Base-by-base conservation (phyloP, 1,140 invertebrate genomes). In the Nylanderia fulva region DNA sequence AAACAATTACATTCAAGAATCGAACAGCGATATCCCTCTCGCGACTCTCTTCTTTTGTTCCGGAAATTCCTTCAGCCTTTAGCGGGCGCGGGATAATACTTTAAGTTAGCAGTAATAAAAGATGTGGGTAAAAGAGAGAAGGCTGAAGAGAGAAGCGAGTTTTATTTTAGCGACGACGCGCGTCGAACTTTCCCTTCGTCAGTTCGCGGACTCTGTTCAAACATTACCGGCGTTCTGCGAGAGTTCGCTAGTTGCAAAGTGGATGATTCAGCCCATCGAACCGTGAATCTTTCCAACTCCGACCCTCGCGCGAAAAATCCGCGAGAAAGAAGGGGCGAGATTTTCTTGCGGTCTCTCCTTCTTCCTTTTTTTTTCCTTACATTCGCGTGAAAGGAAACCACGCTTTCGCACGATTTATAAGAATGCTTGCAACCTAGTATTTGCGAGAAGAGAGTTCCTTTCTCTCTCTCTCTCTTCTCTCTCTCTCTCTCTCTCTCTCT, bases 221-320 rank as follows among this genome's bases (percentile, higher is more conserved):
- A 75, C 72, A 75, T 75, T 75, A 42, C 72, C 56, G 54, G 21
- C 72, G 72, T 75, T 56, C 54, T 60, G 54, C 36, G 61, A 42
- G 72, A 72, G 69, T 75, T 75, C 72, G 54, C 54, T 39, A 75
- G 48, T 72, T 52, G 72, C 54, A 75, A 75, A 75, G 72, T 61
- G 72, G 72, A 75, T 75, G 72, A 75, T 75, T 75, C 72, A 56
- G 72, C 56, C 24, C 72, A 61, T 75, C 72, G 72, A 75, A 75
- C 72, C 72, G 72, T 61, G 72, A 75, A 75, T 61, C 72, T 42
- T 21, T 24, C 18, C 7, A 36, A 18, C 54, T 36, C 15, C 1
- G 3, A 3, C 15, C 15, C 9, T 9, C 33, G 0, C 54, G 15
- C 33, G 74, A 63, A n/a, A n/a, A n/a, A 63, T 76, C 72, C 42